Evolutionary conservation across 1,140 invertebrate genomes (phyloP).

Genomic region (Trichonephila clavata): DNA sequence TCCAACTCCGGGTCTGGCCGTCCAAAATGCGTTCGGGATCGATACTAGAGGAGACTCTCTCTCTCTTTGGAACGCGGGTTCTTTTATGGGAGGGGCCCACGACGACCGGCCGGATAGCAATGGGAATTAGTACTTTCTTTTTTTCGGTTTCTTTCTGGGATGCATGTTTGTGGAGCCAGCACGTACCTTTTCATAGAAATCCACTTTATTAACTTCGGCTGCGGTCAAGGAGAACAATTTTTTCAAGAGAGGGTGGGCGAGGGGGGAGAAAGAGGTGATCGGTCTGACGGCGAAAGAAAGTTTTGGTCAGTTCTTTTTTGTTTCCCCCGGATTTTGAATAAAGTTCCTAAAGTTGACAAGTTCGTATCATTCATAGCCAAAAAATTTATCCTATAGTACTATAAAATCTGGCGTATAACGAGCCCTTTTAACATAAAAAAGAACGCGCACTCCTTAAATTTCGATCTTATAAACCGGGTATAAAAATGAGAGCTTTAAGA

Average conservation of each 20-base stretch:
- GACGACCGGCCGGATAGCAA: constrained; percentile 5
- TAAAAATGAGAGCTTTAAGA: too few relatives aligned
- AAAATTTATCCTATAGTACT: too few relatives aligned
- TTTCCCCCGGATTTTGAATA: background rate
- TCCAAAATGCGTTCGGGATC: constrained; percentile 61
- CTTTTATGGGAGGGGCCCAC: constrained; percentile 48
- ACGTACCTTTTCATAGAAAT: constrained; percentile 14
- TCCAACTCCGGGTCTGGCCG: constrained; percentile 59
- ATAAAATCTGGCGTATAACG: too few relatives aligned
- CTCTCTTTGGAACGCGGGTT: background rate
- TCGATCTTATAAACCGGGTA: too few relatives aligned
- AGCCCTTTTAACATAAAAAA: too few relatives aligned
- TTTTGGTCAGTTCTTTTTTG: too few relatives aligned
- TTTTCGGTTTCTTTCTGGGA: background rate
- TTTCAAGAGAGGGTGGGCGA: background rate
- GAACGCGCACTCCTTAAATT: too few relatives aligned
- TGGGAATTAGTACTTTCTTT: constrained; percentile 11
- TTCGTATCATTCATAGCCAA: too few relatives aligned
- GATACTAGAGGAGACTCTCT: constrained; percentile 39
- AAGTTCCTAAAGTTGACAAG: too few relatives aligned
- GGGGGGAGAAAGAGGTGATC: background rate
- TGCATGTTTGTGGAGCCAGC: constrained; percentile 31
- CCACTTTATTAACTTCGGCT: constrained; percentile 25
- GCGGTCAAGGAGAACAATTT: background rate
- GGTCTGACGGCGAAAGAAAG: background rate